Base-by-base conservation (phyloP, 2,888 invertebrate species). In the Mythimna impura region DNA sequence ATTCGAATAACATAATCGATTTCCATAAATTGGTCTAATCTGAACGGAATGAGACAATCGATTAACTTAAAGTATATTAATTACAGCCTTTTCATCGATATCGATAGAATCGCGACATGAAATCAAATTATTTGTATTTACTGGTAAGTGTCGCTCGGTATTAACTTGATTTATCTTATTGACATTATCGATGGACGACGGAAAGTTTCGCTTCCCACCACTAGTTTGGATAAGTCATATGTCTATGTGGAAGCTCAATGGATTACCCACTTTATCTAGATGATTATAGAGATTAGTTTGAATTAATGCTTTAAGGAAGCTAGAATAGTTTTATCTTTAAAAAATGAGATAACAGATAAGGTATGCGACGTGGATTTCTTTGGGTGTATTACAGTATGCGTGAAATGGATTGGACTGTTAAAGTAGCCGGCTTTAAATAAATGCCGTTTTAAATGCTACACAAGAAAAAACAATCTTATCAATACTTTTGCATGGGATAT, bases 291-390 rank as follows among this genome's bases (percentile, higher is more conserved):
- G 78, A 89, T 80, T 86, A 86, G 68, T 85, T 84, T 89, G 69
- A 71, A 79, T 86, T 87, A 76, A 83, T 85, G 76, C 82, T 82
- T 81, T 73, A 81, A 75, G 85, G 84, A 85, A 89, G 88, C 89
- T 88, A 88, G 88, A 89, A 90, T 84, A 84, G 86, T 87, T 90
- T 93, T 94, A 94, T 94, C 94, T 93, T 87, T 89, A 88, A 92
- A 90, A 93, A 94, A 94, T 93, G 90, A 92, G 94, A 94, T 94
- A 92, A 85, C 71, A 92, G 95, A 95, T 94, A 94, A 91, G 87
- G 82, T 87, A 88, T 83, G 84, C 82, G 85, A 84, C 86, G 83
- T 86, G 84, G 86, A 84, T 83, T 81, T 81, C 78, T 73, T 82
- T 82, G 86, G 83, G 81, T 30, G 61, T 81, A 73, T 73, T 83